Evolutionary conservation across 1,140 invertebrate genomes (phyloP).

Genomic region (Eciton burchellii): DNA sequence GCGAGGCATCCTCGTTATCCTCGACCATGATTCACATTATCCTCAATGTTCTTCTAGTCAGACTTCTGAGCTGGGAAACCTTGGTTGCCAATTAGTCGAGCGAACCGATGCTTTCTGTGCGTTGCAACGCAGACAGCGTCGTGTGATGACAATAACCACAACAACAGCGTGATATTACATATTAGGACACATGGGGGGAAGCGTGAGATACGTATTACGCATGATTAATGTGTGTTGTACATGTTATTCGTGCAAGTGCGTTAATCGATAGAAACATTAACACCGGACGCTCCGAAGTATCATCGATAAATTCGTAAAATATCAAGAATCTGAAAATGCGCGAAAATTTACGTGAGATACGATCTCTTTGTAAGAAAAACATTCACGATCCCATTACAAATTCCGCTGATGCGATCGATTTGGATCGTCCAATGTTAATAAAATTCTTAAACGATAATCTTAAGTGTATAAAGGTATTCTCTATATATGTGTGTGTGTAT

Average conservation of each 20-base stretch:
- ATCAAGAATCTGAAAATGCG: background rate
- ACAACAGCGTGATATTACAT: slow-evolving; percentile 22
- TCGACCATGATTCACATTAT: slow-evolving; percentile 23
- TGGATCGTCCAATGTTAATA: background rate
- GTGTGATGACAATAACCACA: no score
- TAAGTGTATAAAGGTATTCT: background rate
- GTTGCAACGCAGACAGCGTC: background rate
- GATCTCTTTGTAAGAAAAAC: background rate
- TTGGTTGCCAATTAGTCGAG: slow-evolving; percentile 3
- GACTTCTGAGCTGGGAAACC: background rate
- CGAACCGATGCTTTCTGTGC: no score
- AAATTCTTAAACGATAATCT: background rate
- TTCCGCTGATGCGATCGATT: background rate
- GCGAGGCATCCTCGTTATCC: background rate
- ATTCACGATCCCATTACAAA: background rate
- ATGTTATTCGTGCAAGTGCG: background rate
- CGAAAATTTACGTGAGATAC: background rate
- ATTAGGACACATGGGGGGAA: background rate
- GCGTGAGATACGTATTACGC: background rate
- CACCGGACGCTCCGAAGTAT: background rate
- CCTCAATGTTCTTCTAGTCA: slow-evolving; percentile 45
- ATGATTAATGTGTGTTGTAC: background rate
- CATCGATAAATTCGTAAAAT: background rate
- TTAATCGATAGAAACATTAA: slow-evolving; percentile 8
- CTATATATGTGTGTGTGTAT: background rate